phyloP scores from a whole-genome alignment of 1,140 invertebrate genomes.

The Gonioctena quinquepunctata region DNA sequence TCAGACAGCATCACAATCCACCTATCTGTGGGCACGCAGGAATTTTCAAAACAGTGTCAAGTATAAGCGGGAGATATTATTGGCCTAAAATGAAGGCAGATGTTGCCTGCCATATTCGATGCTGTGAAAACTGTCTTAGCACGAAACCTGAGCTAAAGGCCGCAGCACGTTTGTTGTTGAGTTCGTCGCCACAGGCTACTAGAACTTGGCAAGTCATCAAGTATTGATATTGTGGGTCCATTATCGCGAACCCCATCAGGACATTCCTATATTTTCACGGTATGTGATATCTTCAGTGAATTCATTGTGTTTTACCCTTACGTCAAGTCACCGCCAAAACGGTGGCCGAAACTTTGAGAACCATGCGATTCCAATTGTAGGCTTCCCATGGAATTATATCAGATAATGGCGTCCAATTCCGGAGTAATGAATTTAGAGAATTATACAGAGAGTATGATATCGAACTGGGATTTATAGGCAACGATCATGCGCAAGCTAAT shows the following conservation, averaged over 20 bases:
- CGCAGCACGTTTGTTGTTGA: conserved; percentile 34
- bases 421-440: conserved; percentile 11
- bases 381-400: conserved; percentile 8
- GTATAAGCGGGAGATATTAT: conserved; percentile 30
- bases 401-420: conserved; percentile 37
- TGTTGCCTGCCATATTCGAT: conserved; percentile 26
- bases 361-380: conserved; percentile 19
- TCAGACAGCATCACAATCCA: neutral
- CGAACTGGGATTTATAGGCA: neutral
- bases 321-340: neutral
- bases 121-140: conserved; percentile 35
- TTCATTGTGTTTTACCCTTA: conserved; percentile 25
- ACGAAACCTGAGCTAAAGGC: conserved; percentile 32
- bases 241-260: conserved; percentile 37
- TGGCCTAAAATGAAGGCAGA: conserved; percentile 42
- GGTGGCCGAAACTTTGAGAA: conserved; percentile 21
- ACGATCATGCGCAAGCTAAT: conserved; percentile 30
- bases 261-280: conserved; percentile 41
- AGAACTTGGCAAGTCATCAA: conserved; percentile 36
- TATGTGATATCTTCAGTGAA: conserved; percentile 45
- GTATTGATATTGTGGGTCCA: conserved; percentile 44
- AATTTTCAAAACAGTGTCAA: conserved; percentile 34
- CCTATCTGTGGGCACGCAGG: conserved; percentile 26
- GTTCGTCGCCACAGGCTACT: neutral
- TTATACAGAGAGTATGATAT: conserved; percentile 8